Evolutionary conservation across 2,888 invertebrate species (phyloP).

Genomic region (Ichneumon xanthorius): DNA sequence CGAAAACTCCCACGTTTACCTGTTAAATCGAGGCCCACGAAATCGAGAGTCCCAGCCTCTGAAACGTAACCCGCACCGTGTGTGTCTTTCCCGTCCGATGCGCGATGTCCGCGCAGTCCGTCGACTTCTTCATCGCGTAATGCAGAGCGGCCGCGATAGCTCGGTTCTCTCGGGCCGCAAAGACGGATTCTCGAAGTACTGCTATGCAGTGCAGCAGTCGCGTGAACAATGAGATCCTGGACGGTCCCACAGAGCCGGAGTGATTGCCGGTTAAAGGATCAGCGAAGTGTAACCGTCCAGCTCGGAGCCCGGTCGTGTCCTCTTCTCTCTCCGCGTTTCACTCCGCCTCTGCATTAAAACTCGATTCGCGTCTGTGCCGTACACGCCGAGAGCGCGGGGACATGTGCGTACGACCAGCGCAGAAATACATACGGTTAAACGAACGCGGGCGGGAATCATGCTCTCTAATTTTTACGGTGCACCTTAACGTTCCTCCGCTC

Average conservation of each 20-base stretch:
- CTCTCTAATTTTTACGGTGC: constrained; percentile 84
- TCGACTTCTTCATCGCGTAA: constrained; percentile 46
- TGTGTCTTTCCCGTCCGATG: background rate
- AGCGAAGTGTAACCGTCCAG: constrained; percentile 82
- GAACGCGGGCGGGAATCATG: constrained; percentile 77
- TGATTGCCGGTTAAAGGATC: constrained; percentile 83
- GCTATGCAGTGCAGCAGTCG: constrained; percentile 50
- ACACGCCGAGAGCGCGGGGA: constrained; percentile 23
- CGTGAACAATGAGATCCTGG: constrained; percentile 71
- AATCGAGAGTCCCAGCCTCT: background rate
- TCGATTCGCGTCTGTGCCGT: constrained; percentile 30
- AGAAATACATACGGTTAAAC: constrained; percentile 21
- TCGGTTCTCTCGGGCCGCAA: constrained; percentile 22
- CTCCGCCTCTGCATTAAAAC: constrained; percentile 26
- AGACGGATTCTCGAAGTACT: constrained; percentile 15
- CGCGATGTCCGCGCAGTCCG: constrained; percentile 2
- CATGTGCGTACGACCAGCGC: background rate
- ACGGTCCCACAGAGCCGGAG: constrained; percentile 80
- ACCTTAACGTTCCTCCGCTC: constrained; percentile 65
- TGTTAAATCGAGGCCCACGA: background rate
- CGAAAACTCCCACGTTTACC: background rate
- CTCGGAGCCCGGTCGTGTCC: constrained; percentile 7
- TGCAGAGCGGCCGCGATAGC: constrained; percentile 16
- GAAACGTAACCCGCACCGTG: background rate
- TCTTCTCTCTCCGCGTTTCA: constrained; percentile 33